phyloP scores from a whole-genome alignment of 2,888 invertebrate species.

The Orthonevra nobilis region DNA sequence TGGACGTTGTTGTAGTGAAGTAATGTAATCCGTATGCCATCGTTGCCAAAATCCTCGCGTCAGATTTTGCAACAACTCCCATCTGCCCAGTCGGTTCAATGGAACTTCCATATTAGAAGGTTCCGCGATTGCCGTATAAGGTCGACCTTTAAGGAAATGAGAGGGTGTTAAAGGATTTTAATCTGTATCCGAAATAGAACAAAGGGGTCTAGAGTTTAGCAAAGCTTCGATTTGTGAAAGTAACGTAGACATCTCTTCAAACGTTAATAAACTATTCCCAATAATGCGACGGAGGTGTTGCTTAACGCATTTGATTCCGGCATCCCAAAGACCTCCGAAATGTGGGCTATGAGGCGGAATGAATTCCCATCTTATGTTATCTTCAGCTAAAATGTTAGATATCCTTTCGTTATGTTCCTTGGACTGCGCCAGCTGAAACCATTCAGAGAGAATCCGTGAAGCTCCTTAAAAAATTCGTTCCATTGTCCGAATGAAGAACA shows the following conservation, averaged over 20 bases:
- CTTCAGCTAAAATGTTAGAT: background rate
- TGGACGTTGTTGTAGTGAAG: background rate
- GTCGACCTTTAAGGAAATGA: constrained; percentile 22
- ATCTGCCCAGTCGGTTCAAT: background rate
- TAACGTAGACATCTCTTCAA: constrained; percentile 36
- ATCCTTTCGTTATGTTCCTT: background rate
- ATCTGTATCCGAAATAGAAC: constrained; percentile 34
- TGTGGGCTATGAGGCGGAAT: constrained; percentile 10
- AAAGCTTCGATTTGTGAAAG: constrained; percentile 51
- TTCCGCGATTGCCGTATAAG: constrained; percentile 52
- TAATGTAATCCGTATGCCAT: background rate
- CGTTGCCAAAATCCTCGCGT: constrained; percentile 1
- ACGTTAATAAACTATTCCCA: constrained; percentile 13
- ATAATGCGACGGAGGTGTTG: constrained; percentile 33
- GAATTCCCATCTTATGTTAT: constrained; percentile 1
- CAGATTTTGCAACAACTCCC: constrained; percentile 1
- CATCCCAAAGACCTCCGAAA: constrained; percentile 33
- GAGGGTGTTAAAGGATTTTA: constrained; percentile 26
- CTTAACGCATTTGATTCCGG: constrained; percentile 22
- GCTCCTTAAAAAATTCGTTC: constrained; percentile 9
- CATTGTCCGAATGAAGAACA: constrained; percentile 72
- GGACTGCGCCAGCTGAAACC: background rate
- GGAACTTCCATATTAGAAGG: background rate
- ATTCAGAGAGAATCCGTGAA: background rate
- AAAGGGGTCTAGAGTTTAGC: constrained; percentile 31